Percentiles rank a stretch among this genome's conserved stretches.
Conservation (phyloP, 2,113 vertebrate species). For the Potamarius usumacintae region DNA sequence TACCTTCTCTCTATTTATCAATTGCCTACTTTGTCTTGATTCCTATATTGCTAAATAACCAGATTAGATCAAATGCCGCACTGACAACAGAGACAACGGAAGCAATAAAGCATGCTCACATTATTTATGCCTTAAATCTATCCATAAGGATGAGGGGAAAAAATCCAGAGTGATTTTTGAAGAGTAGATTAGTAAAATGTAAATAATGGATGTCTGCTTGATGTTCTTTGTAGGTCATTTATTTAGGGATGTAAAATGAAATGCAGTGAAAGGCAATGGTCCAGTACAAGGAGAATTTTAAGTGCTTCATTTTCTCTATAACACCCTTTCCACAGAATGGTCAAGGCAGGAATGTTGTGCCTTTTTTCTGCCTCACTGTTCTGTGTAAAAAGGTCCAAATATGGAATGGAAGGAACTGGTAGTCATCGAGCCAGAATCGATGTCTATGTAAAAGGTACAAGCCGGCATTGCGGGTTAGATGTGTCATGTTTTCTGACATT, state of each 20-base stretch:
- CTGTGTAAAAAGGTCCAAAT: too few species aligned
- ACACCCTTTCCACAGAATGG: too few species aligned
- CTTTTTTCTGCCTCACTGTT: too few species aligned
- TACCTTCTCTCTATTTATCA: background rate
- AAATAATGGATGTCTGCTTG: background rate
- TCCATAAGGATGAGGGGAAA: background rate
- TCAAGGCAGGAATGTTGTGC: too few species aligned
- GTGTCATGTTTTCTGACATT: too few species aligned
- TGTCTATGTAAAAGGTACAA: too few species aligned
- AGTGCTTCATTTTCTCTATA: background rate
- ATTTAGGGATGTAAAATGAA: background rate
- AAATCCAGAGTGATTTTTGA: background rate
- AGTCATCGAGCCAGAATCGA: too few species aligned
- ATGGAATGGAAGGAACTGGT: too few species aligned
- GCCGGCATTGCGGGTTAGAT: too few species aligned
- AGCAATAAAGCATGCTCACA: slow-evolving; percentile 2
- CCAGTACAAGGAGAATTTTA: background rate
- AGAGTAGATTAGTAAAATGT: background rate
- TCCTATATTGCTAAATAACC: slow-evolving; percentile 7
- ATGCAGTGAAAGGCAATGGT: slow-evolving; percentile 5
- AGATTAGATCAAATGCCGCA: background rate
- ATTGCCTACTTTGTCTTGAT: background rate
- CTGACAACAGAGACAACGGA: background rate
- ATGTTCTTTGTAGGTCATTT: background rate
- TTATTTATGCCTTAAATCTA: background rate